Percentiles rank a stretch among this genome's conserved stretches.
phyloP scores from a whole-genome alignment of 2,113 vertebrate species.

The Callithrix jacchus region DNA sequence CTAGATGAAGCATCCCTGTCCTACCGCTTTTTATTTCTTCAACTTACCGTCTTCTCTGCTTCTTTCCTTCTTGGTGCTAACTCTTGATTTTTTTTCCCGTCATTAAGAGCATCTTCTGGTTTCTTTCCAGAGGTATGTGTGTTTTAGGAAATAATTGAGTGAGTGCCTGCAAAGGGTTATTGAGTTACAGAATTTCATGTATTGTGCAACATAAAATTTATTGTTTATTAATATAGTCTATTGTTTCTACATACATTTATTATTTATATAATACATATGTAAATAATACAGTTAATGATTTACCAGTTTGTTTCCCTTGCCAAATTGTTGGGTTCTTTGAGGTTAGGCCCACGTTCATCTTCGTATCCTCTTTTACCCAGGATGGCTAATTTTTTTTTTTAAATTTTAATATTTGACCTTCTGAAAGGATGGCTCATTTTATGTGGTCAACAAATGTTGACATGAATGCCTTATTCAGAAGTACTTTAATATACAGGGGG shows the following conservation, averaged over 20 bases:
- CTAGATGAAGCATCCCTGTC: not conserved
- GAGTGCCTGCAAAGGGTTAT: not conserved
- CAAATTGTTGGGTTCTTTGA: conserved; percentile 7
- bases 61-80: not conserved
- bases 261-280: not conserved
- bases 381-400: not conserved
- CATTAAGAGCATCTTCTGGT: not conserved
- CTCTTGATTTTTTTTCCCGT: not conserved
- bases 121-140: not conserved
- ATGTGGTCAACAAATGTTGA: not conserved
- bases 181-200: not conserved
- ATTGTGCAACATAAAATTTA: not conserved
- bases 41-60: not conserved
- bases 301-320: not conserved
- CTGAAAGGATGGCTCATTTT: not conserved
- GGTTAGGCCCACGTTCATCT: not conserved
- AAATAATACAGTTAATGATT: not conserved
- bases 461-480: not conserved
- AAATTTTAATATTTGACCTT: too few species aligned
- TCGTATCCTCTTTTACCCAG: not conserved
- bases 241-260: not conserved
- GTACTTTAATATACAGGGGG: not conserved
- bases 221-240: not conserved
- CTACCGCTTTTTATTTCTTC: not conserved
- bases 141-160: conserved; percentile 6